phyloP scores from a whole-genome alignment of 2,888 invertebrate species.

The Drosophila conformis region DNA sequence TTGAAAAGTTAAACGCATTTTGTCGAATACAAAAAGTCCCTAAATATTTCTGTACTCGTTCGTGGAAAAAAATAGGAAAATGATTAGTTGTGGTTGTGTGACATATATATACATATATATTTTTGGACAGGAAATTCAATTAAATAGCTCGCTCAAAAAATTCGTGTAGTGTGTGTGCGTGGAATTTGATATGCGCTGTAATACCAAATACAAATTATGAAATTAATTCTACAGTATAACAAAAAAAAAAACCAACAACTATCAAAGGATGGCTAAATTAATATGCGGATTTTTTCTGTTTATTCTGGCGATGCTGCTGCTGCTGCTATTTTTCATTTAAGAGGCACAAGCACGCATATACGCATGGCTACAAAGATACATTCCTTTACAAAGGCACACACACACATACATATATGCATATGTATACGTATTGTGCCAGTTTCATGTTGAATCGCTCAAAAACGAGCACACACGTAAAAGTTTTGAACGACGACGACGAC shows the following conservation, averaged over 20 bases:
- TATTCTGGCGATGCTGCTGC: slow-evolving; percentile 39
- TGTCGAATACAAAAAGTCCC: slow-evolving; percentile 1
- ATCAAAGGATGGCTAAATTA: slow-evolving; percentile 2
- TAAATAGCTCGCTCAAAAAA: slow-evolving; percentile 15
- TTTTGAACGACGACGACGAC: slow-evolving; percentile 43
- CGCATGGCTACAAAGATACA: slow-evolving; percentile 55
- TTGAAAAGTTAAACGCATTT: slow-evolving; percentile 5
- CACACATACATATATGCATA: background rate
- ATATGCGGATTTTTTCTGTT: slow-evolving; percentile 7
- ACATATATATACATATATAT: slow-evolving; percentile 32
- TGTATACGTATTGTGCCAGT: slow-evolving; percentile 52
- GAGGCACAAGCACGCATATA: slow-evolving; percentile 29
- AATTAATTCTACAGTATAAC: background rate
- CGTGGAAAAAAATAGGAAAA: slow-evolving; percentile 40
- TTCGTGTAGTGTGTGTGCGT: slow-evolving; percentile 13
- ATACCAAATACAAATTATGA: slow-evolving; percentile 1
- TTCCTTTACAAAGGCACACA: slow-evolving; percentile 30
- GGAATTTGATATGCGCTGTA: slow-evolving; percentile 37
- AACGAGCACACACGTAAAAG: slow-evolving; percentile 62
- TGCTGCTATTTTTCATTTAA: slow-evolving; percentile 24
- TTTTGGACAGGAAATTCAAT: slow-evolving; percentile 53
- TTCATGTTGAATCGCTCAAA: slow-evolving; percentile 58
- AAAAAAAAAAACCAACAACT: background rate
- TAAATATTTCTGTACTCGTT: slow-evolving; percentile 50
- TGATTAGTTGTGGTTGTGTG: slow-evolving; percentile 48